Percentiles rank a stretch among this genome's conserved stretches.
These are phyloP conservation scores for Apus apus DNA, from an alignment of 2,113 vertebrate species.

Conservation along the genomic window DNA sequence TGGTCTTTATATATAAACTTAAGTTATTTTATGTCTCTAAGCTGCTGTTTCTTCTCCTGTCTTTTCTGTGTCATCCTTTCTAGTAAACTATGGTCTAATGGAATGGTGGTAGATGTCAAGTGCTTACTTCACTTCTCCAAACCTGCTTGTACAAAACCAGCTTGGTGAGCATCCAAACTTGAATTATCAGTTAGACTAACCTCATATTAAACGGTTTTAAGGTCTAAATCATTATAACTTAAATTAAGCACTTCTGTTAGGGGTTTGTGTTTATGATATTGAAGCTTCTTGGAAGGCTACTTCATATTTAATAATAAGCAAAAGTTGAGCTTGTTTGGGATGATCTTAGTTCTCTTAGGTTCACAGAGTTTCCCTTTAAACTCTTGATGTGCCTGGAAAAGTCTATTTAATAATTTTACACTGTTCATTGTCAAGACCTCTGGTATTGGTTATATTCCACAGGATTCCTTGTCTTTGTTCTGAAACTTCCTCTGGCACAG, in stretches of 20 bases:
- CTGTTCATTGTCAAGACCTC: neutral
- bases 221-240: neutral
- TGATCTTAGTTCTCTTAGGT: neutral
- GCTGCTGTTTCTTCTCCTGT: neutral
- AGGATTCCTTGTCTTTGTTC: neutral
- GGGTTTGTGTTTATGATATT: neutral
- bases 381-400: neutral
- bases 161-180: neutral
- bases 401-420: neutral
- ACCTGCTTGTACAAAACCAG: neutral
- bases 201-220: neutral
- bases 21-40: neutral
- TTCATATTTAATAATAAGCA: neutral
- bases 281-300: neutral
- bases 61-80: neutral
- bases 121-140: neutral
- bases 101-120: neutral
- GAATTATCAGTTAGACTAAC: neutral
- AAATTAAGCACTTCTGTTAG: neutral
- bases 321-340: neutral
- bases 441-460: neutral
- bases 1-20: neutral
- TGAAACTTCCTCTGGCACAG: neutral
- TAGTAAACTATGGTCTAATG: neutral
- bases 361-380: neutral